Conservation (phyloP, 2,888 invertebrate genomes). For the Bruchidius siliquastri region DNA sequence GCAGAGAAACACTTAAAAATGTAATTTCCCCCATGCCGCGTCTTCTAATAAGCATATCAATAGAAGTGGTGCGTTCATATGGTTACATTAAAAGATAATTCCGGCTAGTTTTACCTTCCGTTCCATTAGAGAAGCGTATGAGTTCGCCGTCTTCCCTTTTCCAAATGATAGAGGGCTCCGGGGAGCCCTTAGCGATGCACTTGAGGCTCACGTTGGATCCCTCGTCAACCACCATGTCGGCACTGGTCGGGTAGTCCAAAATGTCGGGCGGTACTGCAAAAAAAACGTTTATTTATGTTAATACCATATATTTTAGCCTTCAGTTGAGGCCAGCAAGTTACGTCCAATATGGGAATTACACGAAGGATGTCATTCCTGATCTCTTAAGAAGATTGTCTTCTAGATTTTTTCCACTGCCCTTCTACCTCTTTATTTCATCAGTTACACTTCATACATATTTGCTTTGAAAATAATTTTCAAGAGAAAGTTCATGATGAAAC, state of each 20-base stretch:
- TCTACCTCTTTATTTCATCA: no score
- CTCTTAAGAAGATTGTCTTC: no score
- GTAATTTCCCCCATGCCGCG: neutral
- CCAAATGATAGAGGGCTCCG: constrained; percentile 84
- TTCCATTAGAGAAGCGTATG: constrained; percentile 64
- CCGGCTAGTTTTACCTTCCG: constrained; percentile 66
- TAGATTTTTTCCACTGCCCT: no score
- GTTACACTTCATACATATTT: no score
- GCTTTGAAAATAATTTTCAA: no score
- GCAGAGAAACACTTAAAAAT: neutral
- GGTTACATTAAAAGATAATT: neutral
- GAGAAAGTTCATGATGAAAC: no score
- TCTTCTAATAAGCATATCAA: neutral
- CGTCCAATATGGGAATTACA: no score
- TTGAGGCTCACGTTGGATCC: constrained; percentile 79
- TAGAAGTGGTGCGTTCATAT: neutral
- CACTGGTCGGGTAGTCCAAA: constrained; percentile 76
- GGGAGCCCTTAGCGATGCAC: constrained; percentile 86
- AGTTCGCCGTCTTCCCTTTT: constrained; percentile 74
- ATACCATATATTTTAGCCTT: no score
- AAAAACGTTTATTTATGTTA: constrained; percentile 12
- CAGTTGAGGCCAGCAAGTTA: no score
- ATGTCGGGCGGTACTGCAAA: constrained; percentile 78
- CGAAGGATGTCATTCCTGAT: no score
- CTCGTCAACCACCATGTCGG: constrained; percentile 82